Evolutionary conservation across 2,888 invertebrate genomes (phyloP), one percentile per base, ranked within the genome.

Genomic region (Mythimna lalbum): DNA sequence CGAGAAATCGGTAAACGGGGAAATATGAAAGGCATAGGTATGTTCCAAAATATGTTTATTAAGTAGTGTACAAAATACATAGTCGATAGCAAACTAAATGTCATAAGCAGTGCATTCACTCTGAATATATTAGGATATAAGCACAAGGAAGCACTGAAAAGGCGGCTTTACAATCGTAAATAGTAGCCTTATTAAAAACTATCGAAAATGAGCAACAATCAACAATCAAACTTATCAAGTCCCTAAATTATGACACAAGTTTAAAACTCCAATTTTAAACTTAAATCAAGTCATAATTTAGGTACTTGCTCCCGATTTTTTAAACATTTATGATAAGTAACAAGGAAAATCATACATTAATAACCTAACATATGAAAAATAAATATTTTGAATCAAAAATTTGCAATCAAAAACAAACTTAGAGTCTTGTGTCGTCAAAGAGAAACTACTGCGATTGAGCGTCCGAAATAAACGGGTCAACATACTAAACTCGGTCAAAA

Each of bases 101-200:
- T 77, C 76, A 66, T 78, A 39, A 66, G 68, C 88, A 89, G 90
- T 83, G 87, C 94, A 86, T 94, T 94, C 88, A 89, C 95, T 95
- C 95, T 94, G 93, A 91, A 93, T 95, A 95, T 94, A 95, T 88
- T 77, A 21, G 2, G 73, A 88, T 94, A 95, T 95, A 95, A 87
- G 81, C 94, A 93, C 95, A 95, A 95, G 95, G 87, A 95, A 95
- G 94, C 90, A 91, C 89, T 76, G 85, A 64, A 55, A 43, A 72
- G 87, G 90, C 90, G 83, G 81, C 91, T 93, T 95, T 94, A 93
- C 93, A 75, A 14, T n/a, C 47, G 92, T 92, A 93, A 93, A 92
- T 49, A 91, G 90, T 82, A 70, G 89, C 89, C 89, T 63, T 50
- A 71, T 69, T 49, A 78, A 76, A 65, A 77, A 69, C 50, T 59